A percentile compares a stretch with the other conserved stretches of the same genome.
These are phyloP conservation scores for Leptopilina boulardi DNA, from an alignment of 1,140 invertebrate genomes.

Conservation along the genomic window DNA sequence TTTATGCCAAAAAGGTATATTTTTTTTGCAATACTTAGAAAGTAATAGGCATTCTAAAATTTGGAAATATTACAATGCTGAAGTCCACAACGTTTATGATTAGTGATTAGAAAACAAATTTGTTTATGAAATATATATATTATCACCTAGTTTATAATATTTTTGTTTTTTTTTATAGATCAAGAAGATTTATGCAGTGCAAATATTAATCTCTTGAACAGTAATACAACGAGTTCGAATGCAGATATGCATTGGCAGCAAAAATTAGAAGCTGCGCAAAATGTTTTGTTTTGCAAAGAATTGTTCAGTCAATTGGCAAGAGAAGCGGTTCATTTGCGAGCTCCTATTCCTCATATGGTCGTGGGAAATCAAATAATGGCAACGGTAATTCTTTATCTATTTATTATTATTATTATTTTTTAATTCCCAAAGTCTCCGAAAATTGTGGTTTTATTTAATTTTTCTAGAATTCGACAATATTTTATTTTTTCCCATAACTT, in stretches of 20 bases:
- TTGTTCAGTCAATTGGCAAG: conserved; percentile 95
- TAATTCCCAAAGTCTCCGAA: too few species aligned
- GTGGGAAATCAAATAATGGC: conserved; percentile 98
- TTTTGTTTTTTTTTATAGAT: conserved; percentile 78
- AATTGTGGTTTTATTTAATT: conserved; percentile 9
- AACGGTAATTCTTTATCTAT: conserved; percentile 78
- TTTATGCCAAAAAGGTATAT: conserved; percentile 92
- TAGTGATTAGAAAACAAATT: too few species aligned
- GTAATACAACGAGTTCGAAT: conserved; percentile 82
- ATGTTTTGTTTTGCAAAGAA: conserved; percentile 98
- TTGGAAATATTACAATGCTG: conserved; percentile 31
- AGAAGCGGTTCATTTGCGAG: conserved; percentile 94
- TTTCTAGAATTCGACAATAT: too few species aligned
- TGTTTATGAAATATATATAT: too few species aligned
- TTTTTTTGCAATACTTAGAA: too few species aligned
- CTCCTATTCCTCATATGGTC: conserved; percentile 96
- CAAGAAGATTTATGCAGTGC: conserved; percentile 89
- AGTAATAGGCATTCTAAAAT: too few species aligned
- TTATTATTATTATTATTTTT: neutral
- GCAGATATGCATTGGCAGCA: conserved; percentile 94
- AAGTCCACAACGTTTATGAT: too few species aligned
- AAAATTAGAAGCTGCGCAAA: conserved; percentile 96
- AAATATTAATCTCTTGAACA: conserved; percentile 84
- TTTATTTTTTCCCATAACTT: too few species aligned
- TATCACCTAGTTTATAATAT: too few species aligned